Evolutionary conservation across 2,113 vertebrate species (phyloP).

Genomic region (Terrapene triunguis): DNA sequence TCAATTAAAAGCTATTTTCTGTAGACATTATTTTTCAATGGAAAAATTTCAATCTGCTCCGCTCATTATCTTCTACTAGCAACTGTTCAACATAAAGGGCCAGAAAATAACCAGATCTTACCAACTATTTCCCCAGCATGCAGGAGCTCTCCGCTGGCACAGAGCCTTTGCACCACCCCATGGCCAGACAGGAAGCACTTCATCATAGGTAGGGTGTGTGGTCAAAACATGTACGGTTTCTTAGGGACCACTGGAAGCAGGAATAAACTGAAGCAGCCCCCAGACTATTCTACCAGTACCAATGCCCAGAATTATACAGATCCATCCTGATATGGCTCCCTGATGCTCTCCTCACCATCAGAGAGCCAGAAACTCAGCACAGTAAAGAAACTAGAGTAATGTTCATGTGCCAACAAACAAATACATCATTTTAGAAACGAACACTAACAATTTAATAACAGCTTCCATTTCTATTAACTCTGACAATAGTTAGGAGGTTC

Average conservation of each 20-base stretch:
- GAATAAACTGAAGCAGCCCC: not conserved
- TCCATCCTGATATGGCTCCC: not conserved
- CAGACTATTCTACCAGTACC: not conserved
- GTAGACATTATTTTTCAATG: not conserved
- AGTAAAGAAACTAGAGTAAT: not conserved
- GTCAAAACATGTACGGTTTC: not conserved
- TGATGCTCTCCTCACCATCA: not conserved
- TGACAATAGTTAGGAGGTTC: not conserved
- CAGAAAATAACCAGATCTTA: not conserved
- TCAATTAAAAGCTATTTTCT: not conserved
- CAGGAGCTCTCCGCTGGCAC: not conserved
- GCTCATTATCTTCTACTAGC: not conserved
- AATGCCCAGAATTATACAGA: not conserved
- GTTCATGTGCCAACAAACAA: not conserved
- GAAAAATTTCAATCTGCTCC: not conserved
- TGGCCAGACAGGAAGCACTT: not conserved
- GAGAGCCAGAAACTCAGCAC: not conserved
- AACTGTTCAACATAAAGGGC: not conserved
- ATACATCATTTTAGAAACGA: not conserved
- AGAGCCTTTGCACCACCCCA: not conserved
- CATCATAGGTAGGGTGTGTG: not conserved
- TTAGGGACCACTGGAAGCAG: not conserved
- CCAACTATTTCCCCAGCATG: not conserved
- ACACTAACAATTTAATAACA: not conserved
- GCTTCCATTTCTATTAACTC: not conserved